Conservation (phyloP, 30 jellyfish, hydroid and myxozoan species). For the Chironex yamaguchii region DNA sequence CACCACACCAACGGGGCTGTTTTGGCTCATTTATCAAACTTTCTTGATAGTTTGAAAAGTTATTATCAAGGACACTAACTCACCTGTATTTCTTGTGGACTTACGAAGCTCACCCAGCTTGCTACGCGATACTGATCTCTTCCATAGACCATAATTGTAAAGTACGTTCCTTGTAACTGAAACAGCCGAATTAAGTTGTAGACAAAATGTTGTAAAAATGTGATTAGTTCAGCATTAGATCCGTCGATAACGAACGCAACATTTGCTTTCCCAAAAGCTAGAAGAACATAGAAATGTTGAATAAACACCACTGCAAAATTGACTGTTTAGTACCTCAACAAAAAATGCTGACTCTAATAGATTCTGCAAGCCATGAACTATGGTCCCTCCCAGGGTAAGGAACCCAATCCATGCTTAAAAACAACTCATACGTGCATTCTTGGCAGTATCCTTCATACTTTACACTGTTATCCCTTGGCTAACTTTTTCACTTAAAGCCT, state of each 20-base stretch:
- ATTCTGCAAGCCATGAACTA: too few relatives aligned
- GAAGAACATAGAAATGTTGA: not conserved
- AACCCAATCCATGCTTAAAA: too few relatives aligned
- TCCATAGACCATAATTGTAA: slow-evolving; percentile 95
- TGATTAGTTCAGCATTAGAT: slow-evolving; percentile 83
- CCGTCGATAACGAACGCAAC: slow-evolving; percentile 94
- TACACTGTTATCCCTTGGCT: too few relatives aligned
- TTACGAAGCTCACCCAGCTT: slow-evolving; percentile 82
- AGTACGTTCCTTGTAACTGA: slow-evolving; percentile 90
- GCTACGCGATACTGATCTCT: slow-evolving; percentile 90
- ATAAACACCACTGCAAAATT: too few relatives aligned
- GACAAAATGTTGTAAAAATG: slow-evolving; percentile 85
- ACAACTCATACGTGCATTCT: too few relatives aligned
- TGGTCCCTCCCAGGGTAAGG: too few relatives aligned
- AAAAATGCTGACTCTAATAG: too few relatives aligned
- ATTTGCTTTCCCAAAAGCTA: slow-evolving; percentile 94
- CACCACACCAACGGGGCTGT: too few relatives aligned
- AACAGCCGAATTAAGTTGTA: slow-evolving; percentile 85
- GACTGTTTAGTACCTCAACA: too few relatives aligned
- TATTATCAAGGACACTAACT: not conserved
- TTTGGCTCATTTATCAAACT: not conserved
- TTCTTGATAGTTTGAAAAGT: not conserved
- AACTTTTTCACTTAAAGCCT: too few relatives aligned
- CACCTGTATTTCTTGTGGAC: slow-evolving; percentile 92
- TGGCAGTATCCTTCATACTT: too few relatives aligned